These are phyloP conservation scores for Pachyseris speciosa DNA, from an alignment of 64 coral and sea anemone species.

Conservation along the genomic window DNA sequence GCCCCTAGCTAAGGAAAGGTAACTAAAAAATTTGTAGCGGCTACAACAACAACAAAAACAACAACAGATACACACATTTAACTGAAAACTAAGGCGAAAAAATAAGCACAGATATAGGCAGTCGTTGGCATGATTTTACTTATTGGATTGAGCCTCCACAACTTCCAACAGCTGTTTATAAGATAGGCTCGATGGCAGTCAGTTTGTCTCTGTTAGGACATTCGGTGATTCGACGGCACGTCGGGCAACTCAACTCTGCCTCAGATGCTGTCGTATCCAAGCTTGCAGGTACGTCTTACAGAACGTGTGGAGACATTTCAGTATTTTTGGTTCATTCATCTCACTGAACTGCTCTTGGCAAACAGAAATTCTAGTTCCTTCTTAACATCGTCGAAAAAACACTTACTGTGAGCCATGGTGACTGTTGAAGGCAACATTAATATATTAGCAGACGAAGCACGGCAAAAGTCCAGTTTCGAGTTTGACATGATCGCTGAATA, in stretches of 20 bases:
- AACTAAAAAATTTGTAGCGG: too few relatives aligned
- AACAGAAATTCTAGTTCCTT: not conserved
- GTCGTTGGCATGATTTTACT: too few relatives aligned
- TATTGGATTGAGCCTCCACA: not conserved
- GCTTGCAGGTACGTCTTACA: not conserved
- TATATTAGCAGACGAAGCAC: not conserved
- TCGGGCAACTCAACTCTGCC: not conserved
- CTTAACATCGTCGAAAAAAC: not conserved
- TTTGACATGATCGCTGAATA: too few relatives aligned
- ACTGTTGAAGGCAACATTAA: not conserved
- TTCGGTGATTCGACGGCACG: not conserved
- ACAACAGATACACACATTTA: too few relatives aligned
- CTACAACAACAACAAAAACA: too few relatives aligned
- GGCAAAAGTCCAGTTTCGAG: too few relatives aligned
- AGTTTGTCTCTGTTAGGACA: not conserved
- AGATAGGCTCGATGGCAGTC: not conserved
- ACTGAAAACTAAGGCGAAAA: too few relatives aligned
- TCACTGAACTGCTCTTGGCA: not conserved
- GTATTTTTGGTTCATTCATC: not conserved
- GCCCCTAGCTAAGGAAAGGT: too few relatives aligned
- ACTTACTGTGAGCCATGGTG: not conserved
- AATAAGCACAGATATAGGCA: too few relatives aligned
- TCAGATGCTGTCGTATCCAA: not conserved
- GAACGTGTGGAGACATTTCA: not conserved
- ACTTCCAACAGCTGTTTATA: not conserved